Evolutionary conservation across 2,888 invertebrate species (phyloP).

Genomic region (Latrodectus elegans): DNA sequence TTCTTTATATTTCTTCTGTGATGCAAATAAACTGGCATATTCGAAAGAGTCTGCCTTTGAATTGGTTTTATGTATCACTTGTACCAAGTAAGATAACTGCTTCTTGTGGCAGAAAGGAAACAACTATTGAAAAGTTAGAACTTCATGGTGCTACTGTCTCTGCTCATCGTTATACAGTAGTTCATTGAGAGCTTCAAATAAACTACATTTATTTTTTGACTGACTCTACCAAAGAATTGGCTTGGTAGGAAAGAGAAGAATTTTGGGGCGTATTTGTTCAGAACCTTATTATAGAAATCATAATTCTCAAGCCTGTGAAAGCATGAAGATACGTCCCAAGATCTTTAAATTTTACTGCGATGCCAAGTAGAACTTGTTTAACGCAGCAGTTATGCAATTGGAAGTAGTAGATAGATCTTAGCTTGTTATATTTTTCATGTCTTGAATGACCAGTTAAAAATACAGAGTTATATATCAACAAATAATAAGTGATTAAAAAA

Average conservation of each 20-base stretch:
- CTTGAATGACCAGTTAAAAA: not conserved
- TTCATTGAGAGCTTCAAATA: not conserved
- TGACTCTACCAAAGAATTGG: conserved; percentile 9
- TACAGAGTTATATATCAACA: not conserved
- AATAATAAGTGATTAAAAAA: not conserved
- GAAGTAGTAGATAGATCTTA: not conserved
- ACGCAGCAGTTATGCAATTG: not conserved
- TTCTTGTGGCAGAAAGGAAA: conserved; percentile 4
- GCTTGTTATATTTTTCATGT: not conserved
- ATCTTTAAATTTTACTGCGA: too few species aligned
- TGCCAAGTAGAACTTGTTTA: too few species aligned
- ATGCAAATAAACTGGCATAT: not conserved
- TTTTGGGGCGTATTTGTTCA: conserved; percentile 8
- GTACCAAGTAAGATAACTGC: not conserved
- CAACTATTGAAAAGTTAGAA: not conserved
- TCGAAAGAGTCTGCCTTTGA: not conserved
- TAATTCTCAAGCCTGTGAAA: not conserved
- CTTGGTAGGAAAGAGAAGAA: conserved; percentile 10
- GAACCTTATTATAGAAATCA: conserved; percentile 11
- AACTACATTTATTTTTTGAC: conserved; percentile 15
- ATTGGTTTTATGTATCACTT: not conserved
- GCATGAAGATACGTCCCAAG: not conserved
- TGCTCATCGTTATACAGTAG: not conserved
- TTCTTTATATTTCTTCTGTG: not conserved
- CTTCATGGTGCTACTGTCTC: conserved; percentile 14